Evolutionary conservation across 2,888 invertebrate species (phyloP).

Genomic region (Stenolophus ochropezus): DNA sequence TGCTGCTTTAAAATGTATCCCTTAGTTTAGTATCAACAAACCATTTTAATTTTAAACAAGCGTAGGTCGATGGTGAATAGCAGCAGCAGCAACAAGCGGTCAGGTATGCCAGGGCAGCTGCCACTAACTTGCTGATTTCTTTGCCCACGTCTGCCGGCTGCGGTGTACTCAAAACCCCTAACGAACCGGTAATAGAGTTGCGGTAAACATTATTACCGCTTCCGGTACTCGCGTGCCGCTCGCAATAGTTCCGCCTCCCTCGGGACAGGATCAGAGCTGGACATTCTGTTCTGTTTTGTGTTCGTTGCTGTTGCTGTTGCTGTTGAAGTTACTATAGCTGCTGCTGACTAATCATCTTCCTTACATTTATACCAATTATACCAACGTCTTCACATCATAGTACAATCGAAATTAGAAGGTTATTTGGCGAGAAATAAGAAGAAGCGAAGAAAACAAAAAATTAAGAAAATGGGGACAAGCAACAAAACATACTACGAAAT

Average conservation of each 20-base stretch:
- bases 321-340: too few species aligned
- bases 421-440: too few species aligned
- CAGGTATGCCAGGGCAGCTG: constrained; percentile 25
- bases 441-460: too few species aligned
- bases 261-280: constrained; percentile 44
- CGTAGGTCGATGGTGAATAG: constrained; percentile 60
- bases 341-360: too few species aligned
- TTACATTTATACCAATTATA: too few species aligned
- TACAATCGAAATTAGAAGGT: too few species aligned
- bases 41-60: background rate
- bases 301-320: background rate
- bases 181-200: constrained; percentile 66
- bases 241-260: constrained; percentile 52
- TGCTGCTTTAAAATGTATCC: background rate
- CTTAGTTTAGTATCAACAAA: background rate
- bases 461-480: too few species aligned
- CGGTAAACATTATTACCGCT: constrained; percentile 68
- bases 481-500: too few species aligned
- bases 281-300: constrained; percentile 40
- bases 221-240: constrained; percentile 61
- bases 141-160: constrained; percentile 64
- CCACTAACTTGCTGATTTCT: constrained; percentile 67
- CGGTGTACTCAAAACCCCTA: constrained; percentile 33
- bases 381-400: too few species aligned
- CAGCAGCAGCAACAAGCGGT: constrained; percentile 65